These are phyloP conservation scores for Noturus placidus DNA, from an alignment of 2,113 vertebrate species.

Conservation along the genomic window DNA sequence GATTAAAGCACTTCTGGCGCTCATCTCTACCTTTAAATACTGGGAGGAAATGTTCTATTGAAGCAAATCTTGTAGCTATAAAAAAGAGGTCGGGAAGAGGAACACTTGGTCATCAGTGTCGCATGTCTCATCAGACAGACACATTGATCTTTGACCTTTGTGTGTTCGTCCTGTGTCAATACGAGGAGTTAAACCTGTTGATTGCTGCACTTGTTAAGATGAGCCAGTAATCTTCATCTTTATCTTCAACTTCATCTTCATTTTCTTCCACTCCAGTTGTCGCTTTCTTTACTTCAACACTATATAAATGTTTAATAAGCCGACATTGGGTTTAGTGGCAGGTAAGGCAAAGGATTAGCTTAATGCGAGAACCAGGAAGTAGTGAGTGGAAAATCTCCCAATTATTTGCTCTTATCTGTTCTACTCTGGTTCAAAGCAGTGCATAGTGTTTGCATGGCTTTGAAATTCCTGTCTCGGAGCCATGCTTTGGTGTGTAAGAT, in stretches of 20 bases:
- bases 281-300: background rate
- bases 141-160: constrained; percentile 1
- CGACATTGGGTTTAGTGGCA: background rate
- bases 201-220: background rate
- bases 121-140: background rate
- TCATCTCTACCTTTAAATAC: background rate
- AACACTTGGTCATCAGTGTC: background rate
- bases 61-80: background rate
- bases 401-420: background rate
- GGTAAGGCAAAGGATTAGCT: background rate
- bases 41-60: background rate
- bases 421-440: background rate
- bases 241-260: background rate
- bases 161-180: background rate
- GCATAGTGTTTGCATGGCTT: background rate
- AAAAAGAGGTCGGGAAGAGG: background rate
- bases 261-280: background rate
- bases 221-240: background rate
- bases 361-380: background rate
- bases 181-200: background rate
- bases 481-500: background rate
- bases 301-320: background rate
- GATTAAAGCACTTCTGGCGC: background rate
- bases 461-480: background rate
- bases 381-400: background rate